Conservation (phyloP, 2,797 vertebrate genomes). For the Carduelis carduelis region DNA sequence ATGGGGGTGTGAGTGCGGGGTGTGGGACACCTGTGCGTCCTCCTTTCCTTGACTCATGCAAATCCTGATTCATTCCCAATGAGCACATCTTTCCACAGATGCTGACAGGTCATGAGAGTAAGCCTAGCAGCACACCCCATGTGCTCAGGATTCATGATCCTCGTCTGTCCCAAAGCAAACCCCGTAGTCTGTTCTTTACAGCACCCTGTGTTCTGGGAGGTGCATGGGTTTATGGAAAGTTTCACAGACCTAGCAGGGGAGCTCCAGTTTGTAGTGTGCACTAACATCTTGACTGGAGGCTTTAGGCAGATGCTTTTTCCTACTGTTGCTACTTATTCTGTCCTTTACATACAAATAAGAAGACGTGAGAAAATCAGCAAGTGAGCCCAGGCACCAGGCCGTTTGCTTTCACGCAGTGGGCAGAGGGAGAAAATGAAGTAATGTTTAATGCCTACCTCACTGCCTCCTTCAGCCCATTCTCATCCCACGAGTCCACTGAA, state of each 20-base stretch:
- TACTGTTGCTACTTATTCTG: background rate
- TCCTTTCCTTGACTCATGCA: background rate
- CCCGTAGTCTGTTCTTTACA: background rate
- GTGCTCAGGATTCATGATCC: background rate
- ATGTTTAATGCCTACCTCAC: background rate
- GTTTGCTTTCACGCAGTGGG: background rate
- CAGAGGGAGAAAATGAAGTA: background rate
- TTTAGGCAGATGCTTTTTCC: background rate
- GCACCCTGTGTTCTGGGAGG: fast-evolving
- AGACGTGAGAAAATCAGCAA: background rate
- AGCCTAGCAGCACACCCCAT: background rate
- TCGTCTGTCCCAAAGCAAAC: background rate
- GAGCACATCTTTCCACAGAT: background rate
- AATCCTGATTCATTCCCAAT: background rate
- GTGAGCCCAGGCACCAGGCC: background rate
- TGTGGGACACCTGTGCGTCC: background rate
- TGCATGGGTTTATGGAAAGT: background rate
- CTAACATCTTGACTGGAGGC: background rate
- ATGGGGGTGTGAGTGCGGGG: background rate
- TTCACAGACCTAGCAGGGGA: background rate
- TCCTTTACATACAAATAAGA: background rate
- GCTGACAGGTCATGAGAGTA: background rate
- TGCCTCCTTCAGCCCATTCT: background rate
- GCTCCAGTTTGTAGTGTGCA: background rate
- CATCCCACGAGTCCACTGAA: background rate